Percentiles rank a stretch among this genome's conserved stretches.
Evolutionary conservation across 2,113 vertebrate genomes (phyloP).

Genomic region (Silurus asotus): DNA sequence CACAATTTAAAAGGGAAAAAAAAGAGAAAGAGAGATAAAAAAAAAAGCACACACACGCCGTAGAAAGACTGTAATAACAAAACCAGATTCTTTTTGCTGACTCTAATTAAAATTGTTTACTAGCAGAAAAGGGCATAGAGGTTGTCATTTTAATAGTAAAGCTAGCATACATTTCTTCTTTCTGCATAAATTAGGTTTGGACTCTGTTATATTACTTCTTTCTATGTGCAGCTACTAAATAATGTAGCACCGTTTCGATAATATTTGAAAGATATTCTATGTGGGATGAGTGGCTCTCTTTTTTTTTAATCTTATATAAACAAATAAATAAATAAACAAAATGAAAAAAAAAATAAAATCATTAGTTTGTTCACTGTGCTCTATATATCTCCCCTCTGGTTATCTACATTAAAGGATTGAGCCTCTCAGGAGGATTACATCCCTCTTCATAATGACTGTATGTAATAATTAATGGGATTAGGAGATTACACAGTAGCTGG

Average conservation of each 20-base stretch:
- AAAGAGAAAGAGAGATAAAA: conserved; percentile 10
- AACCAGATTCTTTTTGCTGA: conserved; percentile 36
- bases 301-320: neutral
- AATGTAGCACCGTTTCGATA: conserved; percentile 3
- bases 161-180: conserved; percentile 16
- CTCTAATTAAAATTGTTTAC: conserved; percentile 52
- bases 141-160: conserved; percentile 19
- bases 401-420: conserved; percentile 40
- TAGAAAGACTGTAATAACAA: conserved; percentile 39
- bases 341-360: neutral
- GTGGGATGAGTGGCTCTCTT: neutral
- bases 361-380: neutral
- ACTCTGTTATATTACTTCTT: conserved; percentile 18
- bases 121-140: conserved; percentile 14
- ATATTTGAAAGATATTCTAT: conserved; percentile 26
- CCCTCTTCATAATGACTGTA: conserved; percentile 58
- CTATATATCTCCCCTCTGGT: neutral
- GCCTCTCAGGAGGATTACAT: conserved; percentile 58
- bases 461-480: conserved; percentile 73
- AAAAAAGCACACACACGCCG: neutral
- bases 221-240: conserved; percentile 4
- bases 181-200: conserved; percentile 10
- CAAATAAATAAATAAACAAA: conserved; percentile 6
- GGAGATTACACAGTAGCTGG: conserved; percentile 61
- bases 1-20: conserved; percentile 52